Percentiles rank a stretch among this genome's conserved stretches.
These are phyloP conservation scores for Eulimnadia texana DNA, from an alignment of 1,140 invertebrate genomes.

Conservation along the genomic window DNA sequence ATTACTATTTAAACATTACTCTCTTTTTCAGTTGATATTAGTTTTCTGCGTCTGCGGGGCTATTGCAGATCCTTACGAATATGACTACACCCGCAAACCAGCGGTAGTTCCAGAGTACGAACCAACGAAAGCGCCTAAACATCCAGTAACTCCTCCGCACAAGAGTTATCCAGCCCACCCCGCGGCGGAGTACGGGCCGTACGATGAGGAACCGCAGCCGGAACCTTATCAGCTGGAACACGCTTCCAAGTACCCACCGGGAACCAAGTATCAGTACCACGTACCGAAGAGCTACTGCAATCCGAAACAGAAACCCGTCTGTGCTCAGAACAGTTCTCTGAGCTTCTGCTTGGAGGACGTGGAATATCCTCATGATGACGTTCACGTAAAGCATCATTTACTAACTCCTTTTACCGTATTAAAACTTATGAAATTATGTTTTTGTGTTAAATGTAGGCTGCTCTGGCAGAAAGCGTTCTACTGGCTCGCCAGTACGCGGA, in stretches of 20 bases:
- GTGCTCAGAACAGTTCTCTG: constrained; percentile 18
- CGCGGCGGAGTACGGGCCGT: not conserved
- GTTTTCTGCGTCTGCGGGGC: not conserved
- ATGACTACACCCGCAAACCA: not conserved
- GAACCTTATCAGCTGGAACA: not conserved
- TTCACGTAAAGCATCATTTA: constrained; percentile 11
- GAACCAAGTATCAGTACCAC: not conserved
- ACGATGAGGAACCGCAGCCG: not conserved
- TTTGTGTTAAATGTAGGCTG: not conserved
- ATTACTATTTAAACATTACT: not conserved
- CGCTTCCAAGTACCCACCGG: not conserved
- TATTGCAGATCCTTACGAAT: not conserved
- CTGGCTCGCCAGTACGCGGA: constrained; percentile 21
- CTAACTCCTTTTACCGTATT: not conserved
- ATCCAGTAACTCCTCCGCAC: not conserved
- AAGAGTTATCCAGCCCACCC: not conserved
- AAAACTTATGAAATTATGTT: not conserved
- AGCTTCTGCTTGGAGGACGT: constrained; percentile 20
- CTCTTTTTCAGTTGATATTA: not conserved
- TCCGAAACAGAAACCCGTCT: constrained; percentile 17
- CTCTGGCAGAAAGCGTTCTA: constrained; percentile 18
- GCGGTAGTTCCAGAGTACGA: not conserved
- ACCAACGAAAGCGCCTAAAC: not conserved
- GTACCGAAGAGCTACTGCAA: constrained; percentile 13
- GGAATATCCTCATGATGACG: constrained; percentile 21